Evolutionary conservation across 2,797 vertebrate species (phyloP).

Genomic region (Semaprochilodus insignis): DNA sequence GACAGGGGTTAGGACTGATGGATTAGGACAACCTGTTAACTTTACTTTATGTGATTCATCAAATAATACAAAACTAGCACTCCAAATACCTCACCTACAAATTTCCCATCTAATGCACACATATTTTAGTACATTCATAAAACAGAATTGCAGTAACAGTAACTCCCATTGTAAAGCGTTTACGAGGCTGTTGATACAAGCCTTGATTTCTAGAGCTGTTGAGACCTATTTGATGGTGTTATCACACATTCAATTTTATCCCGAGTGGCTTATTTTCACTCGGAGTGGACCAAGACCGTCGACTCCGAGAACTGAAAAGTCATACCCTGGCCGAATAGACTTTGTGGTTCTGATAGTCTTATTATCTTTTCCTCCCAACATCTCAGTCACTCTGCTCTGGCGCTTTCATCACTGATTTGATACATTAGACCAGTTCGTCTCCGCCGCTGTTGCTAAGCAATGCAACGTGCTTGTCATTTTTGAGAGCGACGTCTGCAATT

Average conservation of each 20-base stretch:
- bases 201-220: background rate
- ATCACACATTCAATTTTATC: background rate
- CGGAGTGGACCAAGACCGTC: background rate
- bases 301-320: background rate
- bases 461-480: slow-evolving; percentile 46
- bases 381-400: background rate
- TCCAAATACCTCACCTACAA: background rate
- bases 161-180: background rate
- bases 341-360: background rate
- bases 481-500: slow-evolving; percentile 21
- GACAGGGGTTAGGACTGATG: background rate
- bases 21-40: background rate
- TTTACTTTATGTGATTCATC: background rate
- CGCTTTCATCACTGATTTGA: slow-evolving; percentile 25
- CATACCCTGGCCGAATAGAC: background rate
- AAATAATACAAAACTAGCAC: too few species aligned
- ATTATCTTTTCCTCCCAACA: background rate
- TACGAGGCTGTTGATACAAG: background rate
- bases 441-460: slow-evolving; percentile 71
- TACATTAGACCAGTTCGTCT: slow-evolving; percentile 37
- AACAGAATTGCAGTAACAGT: too few species aligned
- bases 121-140: too few species aligned
- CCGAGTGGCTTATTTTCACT: background rate
- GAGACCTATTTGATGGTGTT: background rate
- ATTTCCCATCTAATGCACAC: background rate